Evolutionary conservation across 1,140 invertebrate species (phyloP).

Genomic region (Trichonephila clavata): DNA sequence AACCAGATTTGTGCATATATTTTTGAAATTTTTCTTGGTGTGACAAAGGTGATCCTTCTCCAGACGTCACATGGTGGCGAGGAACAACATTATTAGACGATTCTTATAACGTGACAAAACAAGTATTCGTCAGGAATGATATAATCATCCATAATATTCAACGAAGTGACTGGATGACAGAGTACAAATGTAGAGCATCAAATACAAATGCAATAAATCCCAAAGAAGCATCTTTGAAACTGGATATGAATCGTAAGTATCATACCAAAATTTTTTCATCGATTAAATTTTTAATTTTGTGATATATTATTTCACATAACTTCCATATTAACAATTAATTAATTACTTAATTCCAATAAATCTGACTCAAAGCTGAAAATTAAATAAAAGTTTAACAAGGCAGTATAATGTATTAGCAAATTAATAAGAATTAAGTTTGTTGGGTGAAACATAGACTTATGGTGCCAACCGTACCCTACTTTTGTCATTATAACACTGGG

Average conservation of each 20-base stretch:
- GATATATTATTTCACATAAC: too few relatives aligned
- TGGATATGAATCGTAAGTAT: constrained; percentile 80
- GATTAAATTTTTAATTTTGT: too few relatives aligned
- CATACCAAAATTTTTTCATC: too few relatives aligned
- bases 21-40: neutral
- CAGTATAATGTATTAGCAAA: too few relatives aligned
- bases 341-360: too few relatives aligned
- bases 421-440: too few relatives aligned
- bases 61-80: constrained; percentile 90
- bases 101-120: constrained; percentile 81
- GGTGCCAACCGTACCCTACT: too few relatives aligned
- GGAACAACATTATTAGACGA: constrained; percentile 91
- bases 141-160: constrained; percentile 88
- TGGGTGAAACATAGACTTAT: too few relatives aligned
- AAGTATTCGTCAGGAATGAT: constrained; percentile 83
- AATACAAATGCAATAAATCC: constrained; percentile 79
- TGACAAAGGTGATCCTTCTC: constrained; percentile 86
- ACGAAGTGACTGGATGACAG: constrained; percentile 88
- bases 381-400: too few relatives aligned
- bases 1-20: neutral
- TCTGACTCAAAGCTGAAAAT: too few relatives aligned
- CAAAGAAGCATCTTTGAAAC: constrained; percentile 78
- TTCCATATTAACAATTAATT: too few relatives aligned
- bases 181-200: constrained; percentile 87
- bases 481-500: too few relatives aligned